These are phyloP conservation scores for Eustalomyia histrio DNA, from an alignment of 2,888 invertebrate genomes.

Conservation along the genomic window DNA sequence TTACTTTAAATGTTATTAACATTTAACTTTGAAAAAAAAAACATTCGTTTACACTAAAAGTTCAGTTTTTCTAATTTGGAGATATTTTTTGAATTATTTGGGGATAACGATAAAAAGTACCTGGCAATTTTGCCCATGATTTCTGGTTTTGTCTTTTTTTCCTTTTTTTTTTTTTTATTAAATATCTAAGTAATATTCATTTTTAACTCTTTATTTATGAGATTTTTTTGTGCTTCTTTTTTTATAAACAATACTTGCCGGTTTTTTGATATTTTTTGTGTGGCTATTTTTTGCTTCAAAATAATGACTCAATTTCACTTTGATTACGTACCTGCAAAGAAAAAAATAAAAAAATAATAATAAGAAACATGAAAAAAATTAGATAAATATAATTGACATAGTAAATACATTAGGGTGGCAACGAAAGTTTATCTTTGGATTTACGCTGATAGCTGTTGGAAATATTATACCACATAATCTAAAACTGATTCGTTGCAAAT, in stretches of 20 bases:
- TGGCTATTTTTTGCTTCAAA: slow-evolving; percentile 6
- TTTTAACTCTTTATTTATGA: neutral
- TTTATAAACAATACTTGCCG: slow-evolving; percentile 51
- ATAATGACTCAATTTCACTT: slow-evolving; percentile 45
- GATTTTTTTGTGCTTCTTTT: neutral
- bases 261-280: slow-evolving; percentile 11
- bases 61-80: too few relatives aligned
- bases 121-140: neutral
- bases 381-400: slow-evolving; percentile 44
- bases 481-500: too few relatives aligned
- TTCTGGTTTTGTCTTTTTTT: neutral
- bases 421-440: too few relatives aligned
- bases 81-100: too few relatives aligned
- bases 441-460: too few relatives aligned
- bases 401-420: neutral
- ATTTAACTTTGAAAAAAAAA: too few relatives aligned
- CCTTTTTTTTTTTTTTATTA: too few relatives aligned
- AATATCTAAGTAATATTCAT: too few relatives aligned
- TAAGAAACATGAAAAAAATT: slow-evolving; percentile 3
- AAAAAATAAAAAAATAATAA: slow-evolving; percentile 12
- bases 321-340: slow-evolving; percentile 65
- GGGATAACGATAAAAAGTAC: too few relatives aligned
- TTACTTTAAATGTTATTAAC: too few relatives aligned
- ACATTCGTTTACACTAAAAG: too few relatives aligned
- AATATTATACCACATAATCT: too few relatives aligned